Conservation (phyloP, 1,140 invertebrate genomes). For the Microplitis mediator region DNA sequence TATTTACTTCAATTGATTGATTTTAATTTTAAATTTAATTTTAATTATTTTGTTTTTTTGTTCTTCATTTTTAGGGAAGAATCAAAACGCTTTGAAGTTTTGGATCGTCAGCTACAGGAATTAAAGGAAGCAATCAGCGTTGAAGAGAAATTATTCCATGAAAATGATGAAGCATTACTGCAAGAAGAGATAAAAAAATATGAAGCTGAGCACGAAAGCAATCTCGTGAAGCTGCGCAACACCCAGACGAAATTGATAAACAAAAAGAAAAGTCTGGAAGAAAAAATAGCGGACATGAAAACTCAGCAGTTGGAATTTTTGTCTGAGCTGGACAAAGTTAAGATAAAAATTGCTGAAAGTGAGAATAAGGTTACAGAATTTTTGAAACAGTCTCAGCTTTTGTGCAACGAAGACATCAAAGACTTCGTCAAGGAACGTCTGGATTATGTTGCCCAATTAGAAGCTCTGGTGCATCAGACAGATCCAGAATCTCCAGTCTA, state of each 20-base stretch:
- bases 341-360: not conserved
- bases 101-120: not conserved
- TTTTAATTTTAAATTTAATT: no score
- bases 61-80: not conserved
- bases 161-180: not conserved
- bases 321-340: not conserved
- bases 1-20: no score
- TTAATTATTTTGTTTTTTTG: no score
- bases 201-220: constrained; percentile 17
- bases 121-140: not conserved
- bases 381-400: not conserved
- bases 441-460: no score
- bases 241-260: constrained; percentile 1
- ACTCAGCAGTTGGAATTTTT: not conserved
- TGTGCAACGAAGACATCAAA: constrained; percentile 10
- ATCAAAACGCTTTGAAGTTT: not conserved
- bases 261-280: constrained; percentile 16
- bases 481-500: no score
- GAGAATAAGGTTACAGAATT: constrained; percentile 1
- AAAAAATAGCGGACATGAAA: not conserved
- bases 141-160: not conserved
- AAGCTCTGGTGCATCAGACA: no score
- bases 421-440: not conserved
- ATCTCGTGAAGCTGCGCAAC: not conserved
- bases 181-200: constrained; percentile 12